A percentile compares a stretch with the other conserved stretches of the same genome.
These are phyloP conservation scores for Tetrapedia diversipes DNA, from an alignment of 2,888 invertebrate genomes.

Conservation along the genomic window DNA sequence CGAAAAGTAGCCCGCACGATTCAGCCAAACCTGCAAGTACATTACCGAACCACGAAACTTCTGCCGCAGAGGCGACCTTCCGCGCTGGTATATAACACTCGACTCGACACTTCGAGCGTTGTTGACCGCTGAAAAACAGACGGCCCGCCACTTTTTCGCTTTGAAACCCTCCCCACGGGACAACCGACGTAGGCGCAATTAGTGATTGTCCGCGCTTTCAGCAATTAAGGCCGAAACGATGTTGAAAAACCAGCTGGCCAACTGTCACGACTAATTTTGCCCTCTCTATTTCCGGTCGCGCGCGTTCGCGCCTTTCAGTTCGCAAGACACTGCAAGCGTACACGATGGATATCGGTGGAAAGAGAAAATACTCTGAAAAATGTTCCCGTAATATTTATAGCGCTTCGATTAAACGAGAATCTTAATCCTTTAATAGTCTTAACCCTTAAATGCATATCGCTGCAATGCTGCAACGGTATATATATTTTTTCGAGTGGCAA, in stretches of 20 bases:
- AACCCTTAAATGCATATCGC: too few relatives aligned
- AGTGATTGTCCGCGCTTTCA: constrained; percentile 50
- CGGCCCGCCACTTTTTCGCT: constrained; percentile 38
- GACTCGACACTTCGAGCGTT: constrained; percentile 50
- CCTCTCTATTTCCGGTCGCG: neutral
- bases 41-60: constrained; percentile 51
- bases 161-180: constrained; percentile 28
- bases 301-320: constrained; percentile 26
- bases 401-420: neutral
- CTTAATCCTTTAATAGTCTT: too few relatives aligned
- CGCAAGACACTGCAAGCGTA: constrained; percentile 8
- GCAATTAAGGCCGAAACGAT: constrained; percentile 50
- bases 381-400: neutral
- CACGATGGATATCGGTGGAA: neutral
- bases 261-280: constrained; percentile 38
- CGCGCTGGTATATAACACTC: constrained; percentile 36
- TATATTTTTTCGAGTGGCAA: too few relatives aligned
- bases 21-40: too few relatives aligned
- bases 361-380: neutral
- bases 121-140: constrained; percentile 53
- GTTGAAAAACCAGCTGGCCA: constrained; percentile 38
- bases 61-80: constrained; percentile 30
- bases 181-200: constrained; percentile 48
- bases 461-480: too few relatives aligned
- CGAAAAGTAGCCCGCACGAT: too few relatives aligned